phyloP scores from a whole-genome alignment of 92 coral and sea anemone genomes.

The Porites cylindrica region DNA sequence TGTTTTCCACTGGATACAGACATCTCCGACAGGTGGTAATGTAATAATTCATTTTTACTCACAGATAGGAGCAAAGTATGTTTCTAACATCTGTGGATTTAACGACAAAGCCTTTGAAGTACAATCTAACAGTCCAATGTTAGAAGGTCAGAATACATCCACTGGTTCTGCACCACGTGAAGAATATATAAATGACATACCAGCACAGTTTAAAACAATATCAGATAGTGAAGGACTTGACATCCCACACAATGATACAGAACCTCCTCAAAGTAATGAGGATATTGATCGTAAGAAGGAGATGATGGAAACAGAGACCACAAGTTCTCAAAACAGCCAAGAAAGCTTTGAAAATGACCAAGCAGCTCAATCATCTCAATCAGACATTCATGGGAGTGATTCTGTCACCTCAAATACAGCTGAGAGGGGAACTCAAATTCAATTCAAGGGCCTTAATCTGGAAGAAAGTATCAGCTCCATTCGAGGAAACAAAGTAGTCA shows the following conservation, averaged over 20 bases:
- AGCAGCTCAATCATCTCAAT: background rate
- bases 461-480: conserved; percentile 86
- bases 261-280: background rate
- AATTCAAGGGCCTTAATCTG: conserved; percentile 83
- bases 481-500: conserved; percentile 64
- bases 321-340: background rate
- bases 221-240: background rate
- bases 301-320: background rate
- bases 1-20: no score
- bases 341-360: background rate
- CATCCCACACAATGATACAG: background rate
- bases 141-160: background rate
- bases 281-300: background rate
- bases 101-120: background rate
- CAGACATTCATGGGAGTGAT: conserved; percentile 1
- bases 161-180: background rate
- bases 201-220: background rate
- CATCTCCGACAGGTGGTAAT: no score
- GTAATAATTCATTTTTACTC: no score
- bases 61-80: conserved; percentile 18
- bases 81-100: conserved; percentile 6
- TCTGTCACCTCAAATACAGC: conserved; percentile 7
- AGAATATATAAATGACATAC: background rate
- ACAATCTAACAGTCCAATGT: background rate
- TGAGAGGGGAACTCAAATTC: conserved; percentile 87